Evolutionary conservation across 2,797 vertebrate genomes (phyloP), one percentile per base, ranked within the genome.

Genomic region (Orientallactaga sibirica): DNA sequence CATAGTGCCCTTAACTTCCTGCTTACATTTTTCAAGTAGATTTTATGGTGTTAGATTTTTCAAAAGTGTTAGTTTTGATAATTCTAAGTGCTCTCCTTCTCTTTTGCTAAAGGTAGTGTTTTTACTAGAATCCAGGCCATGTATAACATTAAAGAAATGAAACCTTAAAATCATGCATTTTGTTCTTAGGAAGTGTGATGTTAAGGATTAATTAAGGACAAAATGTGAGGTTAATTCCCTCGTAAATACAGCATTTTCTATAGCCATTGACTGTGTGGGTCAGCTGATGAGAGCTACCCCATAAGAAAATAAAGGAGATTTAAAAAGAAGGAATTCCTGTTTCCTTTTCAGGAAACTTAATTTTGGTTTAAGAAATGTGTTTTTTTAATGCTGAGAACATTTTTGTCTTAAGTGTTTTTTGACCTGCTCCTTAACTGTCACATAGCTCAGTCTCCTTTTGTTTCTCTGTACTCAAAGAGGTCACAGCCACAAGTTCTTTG

Each of bases 361-460:
- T 89, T 94, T 89, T 85, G 25, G 24, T 77, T 90, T 84, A 62
- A 87, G 52, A 91, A 62, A 9, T 0, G 2, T 86, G 82, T 88
- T 90, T 92, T 93, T 27, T 93, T 27, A 78, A 74, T 91, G 20
- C 66, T 76, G 73, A 91, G 37, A 64, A 14, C 88, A 37, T 61
- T 79, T 96, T 83, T 82, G 7, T 88, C 24, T 70, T 58, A 58
- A 66, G 29, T 83, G 19, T n/a, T 86, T 58, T 92, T 92, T 91
- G 24, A 43, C 25, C 83, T 37, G 6, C 9, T 92, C 37, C n/a
- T 71, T 88, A 27, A 22, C 14, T 90, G 66, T 86, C 33, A 61
- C 43, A 18, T 3, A 52, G 67, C 33, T 82, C 14, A 58, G 4
- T 16, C 48, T 14, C 48, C n/a, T 55, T 80, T 48, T 85, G 16